Evolutionary conservation across 2,113 vertebrate genomes (phyloP).

Genomic region (Callocephalon fimbriatum): DNA sequence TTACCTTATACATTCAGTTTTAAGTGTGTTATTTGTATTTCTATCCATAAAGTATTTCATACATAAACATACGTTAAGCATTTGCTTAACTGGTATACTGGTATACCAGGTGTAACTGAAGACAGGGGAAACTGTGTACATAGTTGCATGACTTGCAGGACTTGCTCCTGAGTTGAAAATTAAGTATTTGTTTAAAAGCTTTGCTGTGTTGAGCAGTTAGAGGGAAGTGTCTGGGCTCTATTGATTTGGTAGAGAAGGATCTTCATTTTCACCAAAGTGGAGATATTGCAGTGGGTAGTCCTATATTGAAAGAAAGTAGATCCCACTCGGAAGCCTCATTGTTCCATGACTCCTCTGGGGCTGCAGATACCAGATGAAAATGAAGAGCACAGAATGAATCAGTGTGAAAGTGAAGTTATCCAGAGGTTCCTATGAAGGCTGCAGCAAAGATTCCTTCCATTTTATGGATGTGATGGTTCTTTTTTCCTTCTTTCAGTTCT

Average conservation of each 20-base stretch:
- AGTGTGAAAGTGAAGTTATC: accelerated
- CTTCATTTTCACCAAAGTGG: not conserved
- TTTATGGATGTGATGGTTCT: not conserved
- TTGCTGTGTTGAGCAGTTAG: not conserved
- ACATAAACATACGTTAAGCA: not conserved
- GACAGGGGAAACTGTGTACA: not conserved
- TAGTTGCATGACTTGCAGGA: not conserved
- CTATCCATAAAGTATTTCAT: not conserved
- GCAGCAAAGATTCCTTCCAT: not conserved
- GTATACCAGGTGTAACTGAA: not conserved
- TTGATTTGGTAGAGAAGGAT: not conserved
- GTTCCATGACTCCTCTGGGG: not conserved
- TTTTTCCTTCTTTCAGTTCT: not conserved
- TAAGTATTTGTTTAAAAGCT: not conserved
- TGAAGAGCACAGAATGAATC: not conserved
- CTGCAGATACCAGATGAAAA: not conserved
- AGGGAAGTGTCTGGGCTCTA: not conserved
- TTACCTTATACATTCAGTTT: not conserved
- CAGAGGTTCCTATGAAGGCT: not conserved
- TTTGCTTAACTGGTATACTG: not conserved
- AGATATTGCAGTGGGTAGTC: not conserved
- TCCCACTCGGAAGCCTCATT: not conserved
- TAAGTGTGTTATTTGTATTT: not conserved
- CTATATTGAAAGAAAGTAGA: not conserved
- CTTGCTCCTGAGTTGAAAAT: not conserved